Evolutionary conservation across 37 sponge, comb jelly and placozoan genomes (phyloP).

Genomic region (Cliona cf. orientalis): DNA sequence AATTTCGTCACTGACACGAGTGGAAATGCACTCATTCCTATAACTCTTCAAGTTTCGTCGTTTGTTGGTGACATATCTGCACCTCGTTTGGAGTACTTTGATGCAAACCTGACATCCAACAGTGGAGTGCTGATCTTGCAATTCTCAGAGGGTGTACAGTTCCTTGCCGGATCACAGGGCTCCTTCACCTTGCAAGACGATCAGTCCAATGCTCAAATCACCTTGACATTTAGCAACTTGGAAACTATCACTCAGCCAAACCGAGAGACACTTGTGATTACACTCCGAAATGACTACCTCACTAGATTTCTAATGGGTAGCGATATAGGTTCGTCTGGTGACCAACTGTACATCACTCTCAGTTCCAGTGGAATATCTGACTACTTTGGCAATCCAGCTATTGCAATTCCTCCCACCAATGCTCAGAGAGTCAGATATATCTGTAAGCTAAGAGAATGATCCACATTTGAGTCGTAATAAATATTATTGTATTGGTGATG

Average conservation of each 20-base stretch:
- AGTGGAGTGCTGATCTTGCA: constrained; percentile 3
- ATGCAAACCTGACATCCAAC: constrained; percentile 7
- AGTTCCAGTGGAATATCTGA: background rate
- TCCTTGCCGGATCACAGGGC: background rate
- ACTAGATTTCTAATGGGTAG: background rate
- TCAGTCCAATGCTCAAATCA: background rate
- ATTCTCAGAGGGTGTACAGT: constrained; percentile 36
- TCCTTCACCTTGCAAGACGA: constrained; percentile 4
- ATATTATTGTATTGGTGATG: background rate
- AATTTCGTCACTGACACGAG: constrained; percentile 42
- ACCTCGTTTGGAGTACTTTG: constrained; percentile 12
- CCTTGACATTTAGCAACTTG: background rate
- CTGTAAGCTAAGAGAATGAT: background rate
- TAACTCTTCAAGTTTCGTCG: background rate
- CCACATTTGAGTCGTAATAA: background rate
- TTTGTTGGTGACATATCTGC: constrained; percentile 10
- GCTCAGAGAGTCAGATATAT: constrained; percentile 8
- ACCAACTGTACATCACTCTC: background rate
- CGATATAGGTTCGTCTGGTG: background rate
- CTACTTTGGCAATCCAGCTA: background rate
- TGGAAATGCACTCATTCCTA: constrained; percentile 18
- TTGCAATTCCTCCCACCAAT: background rate
- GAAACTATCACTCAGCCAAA: background rate
- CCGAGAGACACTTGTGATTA: constrained; percentile 1
- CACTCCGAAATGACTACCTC: background rate